These are phyloP conservation scores for Ctenodactylus gundi DNA, from an alignment of 2,113 vertebrate species.

Conservation along the genomic window DNA sequence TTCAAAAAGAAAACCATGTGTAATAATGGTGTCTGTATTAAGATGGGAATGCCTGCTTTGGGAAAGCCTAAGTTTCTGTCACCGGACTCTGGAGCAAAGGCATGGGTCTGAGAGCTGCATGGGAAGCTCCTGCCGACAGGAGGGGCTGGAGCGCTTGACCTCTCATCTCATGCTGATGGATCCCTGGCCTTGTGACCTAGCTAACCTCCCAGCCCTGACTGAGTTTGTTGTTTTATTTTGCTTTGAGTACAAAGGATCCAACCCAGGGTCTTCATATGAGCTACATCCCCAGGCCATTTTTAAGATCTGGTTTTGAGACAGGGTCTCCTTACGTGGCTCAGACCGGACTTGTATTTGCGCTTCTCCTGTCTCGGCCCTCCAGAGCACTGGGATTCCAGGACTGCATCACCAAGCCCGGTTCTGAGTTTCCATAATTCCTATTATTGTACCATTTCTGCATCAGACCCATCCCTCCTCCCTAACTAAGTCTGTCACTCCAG, in stretches of 20 bases:
- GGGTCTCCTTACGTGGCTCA: too few relatives aligned
- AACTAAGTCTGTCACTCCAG: neutral
- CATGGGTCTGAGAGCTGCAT: neutral
- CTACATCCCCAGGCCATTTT: too few relatives aligned
- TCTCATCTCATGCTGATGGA: neutral
- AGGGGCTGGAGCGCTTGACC: neutral
- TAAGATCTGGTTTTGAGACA: too few relatives aligned
- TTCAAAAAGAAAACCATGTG: neutral
- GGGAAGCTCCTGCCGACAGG: neutral
- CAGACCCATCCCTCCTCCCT: neutral
- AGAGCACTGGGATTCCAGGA: too few relatives aligned
- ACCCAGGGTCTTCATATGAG: too few relatives aligned
- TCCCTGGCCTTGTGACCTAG: neutral
- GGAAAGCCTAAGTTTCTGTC: neutral
- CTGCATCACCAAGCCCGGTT: too few relatives aligned
- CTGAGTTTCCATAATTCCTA: neutral
- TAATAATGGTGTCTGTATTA: constrained; percentile 6
- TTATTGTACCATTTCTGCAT: neutral
- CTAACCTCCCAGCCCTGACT: too few relatives aligned
- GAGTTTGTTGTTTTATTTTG: too few relatives aligned
- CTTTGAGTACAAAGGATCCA: too few relatives aligned
- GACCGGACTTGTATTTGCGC: too few relatives aligned
- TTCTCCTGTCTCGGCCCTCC: too few relatives aligned
- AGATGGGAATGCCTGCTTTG: constrained; percentile 30
- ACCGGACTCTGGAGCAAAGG: constrained; percentile 17